phyloP scores from a whole-genome alignment of 2,797 vertebrate species.

The Platalea minor region DNA sequence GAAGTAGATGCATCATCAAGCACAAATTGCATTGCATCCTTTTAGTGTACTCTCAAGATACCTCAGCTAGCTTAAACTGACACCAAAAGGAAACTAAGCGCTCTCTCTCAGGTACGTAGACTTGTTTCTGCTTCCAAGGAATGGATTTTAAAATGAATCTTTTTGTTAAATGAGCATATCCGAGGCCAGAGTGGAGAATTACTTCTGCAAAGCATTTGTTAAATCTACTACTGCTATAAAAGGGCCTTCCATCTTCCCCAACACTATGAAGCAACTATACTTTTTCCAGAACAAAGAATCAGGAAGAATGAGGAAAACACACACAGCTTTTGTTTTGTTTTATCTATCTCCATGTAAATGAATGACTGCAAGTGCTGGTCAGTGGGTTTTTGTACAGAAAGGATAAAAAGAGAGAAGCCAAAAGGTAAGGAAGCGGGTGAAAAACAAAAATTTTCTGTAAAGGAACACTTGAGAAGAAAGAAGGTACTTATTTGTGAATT shows the following conservation, averaged over 20 bases:
- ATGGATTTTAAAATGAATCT: background rate
- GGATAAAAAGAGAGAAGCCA: background rate
- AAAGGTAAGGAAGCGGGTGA: background rate
- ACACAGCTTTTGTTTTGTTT: background rate
- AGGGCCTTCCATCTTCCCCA: background rate
- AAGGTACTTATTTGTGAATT: background rate
- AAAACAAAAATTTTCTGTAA: background rate
- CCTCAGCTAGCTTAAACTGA: background rate
- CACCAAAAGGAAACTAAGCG: background rate
- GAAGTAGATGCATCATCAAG: background rate
- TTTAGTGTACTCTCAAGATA: background rate
- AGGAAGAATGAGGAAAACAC: background rate
- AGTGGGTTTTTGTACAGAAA: background rate
- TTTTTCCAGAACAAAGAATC: background rate
- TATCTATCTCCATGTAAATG: background rate
- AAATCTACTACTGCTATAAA: background rate
- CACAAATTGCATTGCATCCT: background rate
- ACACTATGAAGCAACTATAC: background rate
- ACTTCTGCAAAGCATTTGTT: background rate
- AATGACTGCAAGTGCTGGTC: background rate
- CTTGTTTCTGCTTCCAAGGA: background rate
- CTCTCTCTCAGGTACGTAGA: accelerated
- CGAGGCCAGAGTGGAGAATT: background rate
- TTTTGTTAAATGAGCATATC: background rate
- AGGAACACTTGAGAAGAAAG: background rate